These are phyloP conservation scores for Aphyosemion australe DNA, from an alignment of 2,113 vertebrate genomes.

Conservation along the genomic window DNA sequence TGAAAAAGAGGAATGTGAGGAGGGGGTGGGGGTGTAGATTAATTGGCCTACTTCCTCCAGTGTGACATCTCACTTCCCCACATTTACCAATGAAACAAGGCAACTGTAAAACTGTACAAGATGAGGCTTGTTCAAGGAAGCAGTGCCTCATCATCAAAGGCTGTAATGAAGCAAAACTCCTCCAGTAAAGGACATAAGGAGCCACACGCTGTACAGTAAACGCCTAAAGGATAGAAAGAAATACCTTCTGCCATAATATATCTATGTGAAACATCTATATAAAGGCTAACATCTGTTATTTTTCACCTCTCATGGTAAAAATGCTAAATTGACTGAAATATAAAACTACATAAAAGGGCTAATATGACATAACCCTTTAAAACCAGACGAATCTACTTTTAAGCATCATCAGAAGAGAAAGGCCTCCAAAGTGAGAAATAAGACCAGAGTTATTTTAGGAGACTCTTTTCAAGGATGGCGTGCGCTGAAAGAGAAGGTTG, in stretches of 20 bases:
- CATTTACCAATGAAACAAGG: conserved; percentile 32
- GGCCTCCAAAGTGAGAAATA: too few species aligned
- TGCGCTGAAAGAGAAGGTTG: too few species aligned
- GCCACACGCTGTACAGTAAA: conserved; percentile 1
- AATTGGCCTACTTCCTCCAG: conserved; percentile 40
- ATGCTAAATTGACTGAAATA: conserved; percentile 36
- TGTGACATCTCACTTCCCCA: conserved; percentile 33
- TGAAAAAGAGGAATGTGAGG: conserved; percentile 27
- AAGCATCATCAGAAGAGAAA: too few species aligned
- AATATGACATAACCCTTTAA: conserved; percentile 28
- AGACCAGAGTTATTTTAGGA: too few species aligned
- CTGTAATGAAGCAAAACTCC: conserved; percentile 26
- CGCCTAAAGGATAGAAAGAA: conserved; percentile 43
- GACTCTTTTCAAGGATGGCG: too few species aligned
- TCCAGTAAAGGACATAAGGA: not conserved
- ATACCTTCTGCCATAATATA: conserved; percentile 31
- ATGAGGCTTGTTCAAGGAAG: conserved; percentile 24
- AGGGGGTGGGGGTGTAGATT: conserved; percentile 17
- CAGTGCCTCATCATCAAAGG: conserved; percentile 5
- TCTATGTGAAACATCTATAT: conserved; percentile 32
- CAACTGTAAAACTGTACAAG: conserved; percentile 26
- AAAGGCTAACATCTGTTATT: conserved; percentile 33
- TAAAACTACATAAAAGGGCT: conserved; percentile 24
- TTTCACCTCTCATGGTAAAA: conserved; percentile 25
- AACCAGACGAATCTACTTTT: too few species aligned